These are phyloP conservation scores for Phoebastria nigripes DNA, from an alignment of 2,797 vertebrate species.

Conservation along the genomic window DNA sequence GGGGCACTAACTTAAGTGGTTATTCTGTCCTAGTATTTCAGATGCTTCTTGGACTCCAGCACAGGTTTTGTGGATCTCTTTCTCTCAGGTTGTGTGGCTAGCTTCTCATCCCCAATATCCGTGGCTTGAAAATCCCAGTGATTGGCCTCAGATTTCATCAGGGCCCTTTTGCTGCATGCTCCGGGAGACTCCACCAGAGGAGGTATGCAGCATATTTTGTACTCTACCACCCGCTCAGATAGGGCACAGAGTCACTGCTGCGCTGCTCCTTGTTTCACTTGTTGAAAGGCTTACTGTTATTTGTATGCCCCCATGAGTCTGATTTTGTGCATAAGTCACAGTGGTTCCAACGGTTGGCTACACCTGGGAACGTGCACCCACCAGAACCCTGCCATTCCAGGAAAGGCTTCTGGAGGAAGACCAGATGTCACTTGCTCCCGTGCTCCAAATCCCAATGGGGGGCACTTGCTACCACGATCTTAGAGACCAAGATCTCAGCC, in stretches of 20 bases:
- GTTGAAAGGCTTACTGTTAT: not conserved
- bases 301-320: fast-evolving
- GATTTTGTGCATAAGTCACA: not conserved
- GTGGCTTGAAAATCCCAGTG: not conserved
- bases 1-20: not conserved
- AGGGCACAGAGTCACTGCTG: not conserved
- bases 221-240: not conserved
- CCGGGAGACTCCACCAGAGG: not conserved
- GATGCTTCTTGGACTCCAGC: not conserved
- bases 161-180: fast-evolving
- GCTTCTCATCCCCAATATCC: not conserved
- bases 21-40: not conserved
- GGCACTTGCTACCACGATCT: not conserved
- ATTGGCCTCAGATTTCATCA: not conserved
- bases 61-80: not conserved
- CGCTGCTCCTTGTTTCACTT: not conserved
- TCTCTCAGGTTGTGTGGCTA: not conserved
- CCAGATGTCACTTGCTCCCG: not conserved
- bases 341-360: not conserved
- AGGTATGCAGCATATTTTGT: not conserved
- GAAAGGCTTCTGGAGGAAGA: not conserved
- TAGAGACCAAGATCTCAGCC: not conserved
- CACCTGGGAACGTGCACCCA: not conserved
- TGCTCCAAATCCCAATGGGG: not conserved
- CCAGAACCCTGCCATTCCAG: not conserved